phyloP scores from a whole-genome alignment of 92 coral and sea anemone genomes.

The Porites lobata region DNA sequence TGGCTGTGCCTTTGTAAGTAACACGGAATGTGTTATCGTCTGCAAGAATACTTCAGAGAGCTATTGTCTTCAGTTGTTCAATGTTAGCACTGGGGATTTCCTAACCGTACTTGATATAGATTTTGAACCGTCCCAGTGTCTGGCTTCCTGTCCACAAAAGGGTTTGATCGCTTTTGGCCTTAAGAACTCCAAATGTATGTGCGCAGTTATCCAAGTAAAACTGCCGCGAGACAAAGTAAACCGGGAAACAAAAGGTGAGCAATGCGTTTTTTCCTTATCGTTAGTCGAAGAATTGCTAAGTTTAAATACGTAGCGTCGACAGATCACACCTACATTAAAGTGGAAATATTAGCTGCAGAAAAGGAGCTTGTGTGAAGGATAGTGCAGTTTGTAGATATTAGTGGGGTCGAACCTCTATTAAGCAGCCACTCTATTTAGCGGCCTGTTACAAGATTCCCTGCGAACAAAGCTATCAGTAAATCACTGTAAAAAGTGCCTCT shows the following conservation, averaged over 20 bases:
- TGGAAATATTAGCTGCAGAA: no score
- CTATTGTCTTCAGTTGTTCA: background rate
- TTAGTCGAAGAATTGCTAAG: background rate
- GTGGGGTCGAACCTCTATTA: no score
- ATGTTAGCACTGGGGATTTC: background rate
- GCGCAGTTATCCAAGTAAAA: background rate
- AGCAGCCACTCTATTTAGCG: no score
- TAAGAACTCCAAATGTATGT: background rate
- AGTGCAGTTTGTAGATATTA: no score
- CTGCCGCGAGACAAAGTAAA: background rate
- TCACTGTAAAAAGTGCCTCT: no score
- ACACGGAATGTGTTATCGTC: constrained; percentile 5
- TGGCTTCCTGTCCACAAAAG: background rate
- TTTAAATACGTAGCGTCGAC: no score
- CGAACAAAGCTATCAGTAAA: no score
- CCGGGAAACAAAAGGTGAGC: background rate
- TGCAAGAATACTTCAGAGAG: no score
- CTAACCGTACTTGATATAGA: background rate
- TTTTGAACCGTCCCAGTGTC: background rate
- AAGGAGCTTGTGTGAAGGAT: no score
- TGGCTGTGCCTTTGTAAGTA: background rate
- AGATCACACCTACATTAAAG: no score
- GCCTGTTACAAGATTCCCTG: no score
- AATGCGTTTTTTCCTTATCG: background rate
- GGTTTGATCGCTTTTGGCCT: background rate